Conservation (phyloP, 2,888 invertebrate species). For the Cephus pulcher region DNA sequence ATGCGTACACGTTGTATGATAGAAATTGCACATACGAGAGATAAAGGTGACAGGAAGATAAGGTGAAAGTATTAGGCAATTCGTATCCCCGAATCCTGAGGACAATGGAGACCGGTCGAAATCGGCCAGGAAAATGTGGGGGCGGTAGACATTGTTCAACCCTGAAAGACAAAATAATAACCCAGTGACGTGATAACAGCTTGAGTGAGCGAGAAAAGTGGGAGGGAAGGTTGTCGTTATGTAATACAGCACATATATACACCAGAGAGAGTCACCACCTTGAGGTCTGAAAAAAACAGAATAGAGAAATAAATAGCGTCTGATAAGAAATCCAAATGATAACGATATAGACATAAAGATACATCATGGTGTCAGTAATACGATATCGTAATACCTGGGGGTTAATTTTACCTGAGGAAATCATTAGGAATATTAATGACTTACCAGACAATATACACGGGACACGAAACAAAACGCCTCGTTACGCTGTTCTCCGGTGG, state of each 20-base stretch:
- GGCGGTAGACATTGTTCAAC: background rate
- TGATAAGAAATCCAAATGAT: background rate
- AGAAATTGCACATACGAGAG: no score
- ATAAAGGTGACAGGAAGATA: background rate
- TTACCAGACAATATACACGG: background rate
- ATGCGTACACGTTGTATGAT: no score
- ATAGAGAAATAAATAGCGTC: background rate
- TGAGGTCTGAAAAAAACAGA: background rate
- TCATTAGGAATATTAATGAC: background rate
- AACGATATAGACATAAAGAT: background rate
- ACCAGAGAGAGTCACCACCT: background rate
- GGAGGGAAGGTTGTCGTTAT: background rate
- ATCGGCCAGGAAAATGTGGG: background rate
- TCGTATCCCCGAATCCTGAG: background rate
- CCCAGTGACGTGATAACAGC: background rate
- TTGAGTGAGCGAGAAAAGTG: background rate
- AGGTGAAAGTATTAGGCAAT: background rate
- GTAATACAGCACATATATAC: background rate
- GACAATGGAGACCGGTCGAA: background rate
- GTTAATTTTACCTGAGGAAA: background rate
- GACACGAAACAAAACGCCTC: background rate
- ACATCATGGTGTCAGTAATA: background rate
- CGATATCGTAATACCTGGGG: background rate
- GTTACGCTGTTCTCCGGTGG: background rate
- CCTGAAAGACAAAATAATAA: background rate